Evolutionary conservation across 35 echinoderm and acorn worm genomes (phyloP).

Genomic region (Amphiura filiformis): DNA sequence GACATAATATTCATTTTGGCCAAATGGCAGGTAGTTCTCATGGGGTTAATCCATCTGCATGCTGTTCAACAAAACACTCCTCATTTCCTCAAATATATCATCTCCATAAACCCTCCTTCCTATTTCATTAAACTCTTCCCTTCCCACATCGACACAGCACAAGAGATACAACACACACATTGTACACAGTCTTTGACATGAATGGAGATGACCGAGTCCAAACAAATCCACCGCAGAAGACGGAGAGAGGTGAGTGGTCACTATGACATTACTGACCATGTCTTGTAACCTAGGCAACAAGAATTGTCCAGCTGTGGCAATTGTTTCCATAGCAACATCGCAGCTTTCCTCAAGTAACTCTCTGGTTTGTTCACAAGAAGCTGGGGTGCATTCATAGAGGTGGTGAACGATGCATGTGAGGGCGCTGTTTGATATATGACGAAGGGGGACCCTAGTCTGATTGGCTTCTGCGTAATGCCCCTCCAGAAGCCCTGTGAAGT

Average conservation of each 20-base stretch:
- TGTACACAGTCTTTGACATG: neutral
- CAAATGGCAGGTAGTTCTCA: no score
- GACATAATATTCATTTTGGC: no score
- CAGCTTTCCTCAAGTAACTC: neutral
- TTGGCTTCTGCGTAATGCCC: slow-evolving; percentile 22
- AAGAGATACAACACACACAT: slow-evolving; percentile 20
- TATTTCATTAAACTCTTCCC: neutral
- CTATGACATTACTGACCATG: slow-evolving; percentile 1
- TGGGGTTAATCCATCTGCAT: no score
- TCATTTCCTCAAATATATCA: neutral
- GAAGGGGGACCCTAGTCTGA: slow-evolving; percentile 10
- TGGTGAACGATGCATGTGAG: neutral
- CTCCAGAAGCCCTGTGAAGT: slow-evolving; percentile 21
- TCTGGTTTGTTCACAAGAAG: neutral
- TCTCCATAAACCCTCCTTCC: neutral
- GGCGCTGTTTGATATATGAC: slow-evolving; percentile 12
- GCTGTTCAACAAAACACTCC: neutral
- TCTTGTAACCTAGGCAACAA: slow-evolving; percentile 10
- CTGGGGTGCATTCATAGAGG: slow-evolving; percentile 13
- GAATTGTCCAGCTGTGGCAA: slow-evolving; percentile 15
- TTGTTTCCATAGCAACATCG: neutral
- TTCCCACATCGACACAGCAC: neutral
- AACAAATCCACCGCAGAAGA: neutral
- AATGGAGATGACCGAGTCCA: neutral
- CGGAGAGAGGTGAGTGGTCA: neutral